phyloP scores from a whole-genome alignment of 2,797 vertebrate species.

The Cuculus canorus region DNA sequence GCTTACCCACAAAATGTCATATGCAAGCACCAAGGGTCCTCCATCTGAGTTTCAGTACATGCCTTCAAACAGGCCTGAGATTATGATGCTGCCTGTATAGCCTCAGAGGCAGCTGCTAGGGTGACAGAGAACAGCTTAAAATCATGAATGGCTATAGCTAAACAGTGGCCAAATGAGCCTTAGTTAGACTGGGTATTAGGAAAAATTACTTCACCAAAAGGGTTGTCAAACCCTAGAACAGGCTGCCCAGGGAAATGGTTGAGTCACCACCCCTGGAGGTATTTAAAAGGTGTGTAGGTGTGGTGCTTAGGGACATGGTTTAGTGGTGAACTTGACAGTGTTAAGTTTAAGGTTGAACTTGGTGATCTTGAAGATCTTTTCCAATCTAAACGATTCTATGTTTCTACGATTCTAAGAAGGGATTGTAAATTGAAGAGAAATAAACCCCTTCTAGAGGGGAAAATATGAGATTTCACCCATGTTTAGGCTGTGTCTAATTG shows the following conservation, averaged over 20 bases:
- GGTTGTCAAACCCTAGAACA: too few species aligned
- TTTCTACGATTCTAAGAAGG: neutral
- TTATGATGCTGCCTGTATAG: neutral
- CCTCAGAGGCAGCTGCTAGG: neutral
- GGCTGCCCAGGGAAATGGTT: too few species aligned
- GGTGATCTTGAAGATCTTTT: too few species aligned
- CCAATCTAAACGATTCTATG: too few species aligned
- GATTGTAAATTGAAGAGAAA: neutral
- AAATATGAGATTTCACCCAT: neutral
- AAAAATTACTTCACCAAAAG: too few species aligned
- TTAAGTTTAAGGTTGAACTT: too few species aligned
- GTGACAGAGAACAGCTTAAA: neutral
- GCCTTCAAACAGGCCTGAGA: neutral
- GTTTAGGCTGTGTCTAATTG: neutral
- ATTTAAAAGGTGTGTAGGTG: too few species aligned
- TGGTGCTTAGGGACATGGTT: too few species aligned
- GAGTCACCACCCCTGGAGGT: too few species aligned
- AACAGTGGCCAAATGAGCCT: neutral
- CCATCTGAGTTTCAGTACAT: neutral
- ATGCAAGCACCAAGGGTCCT: neutral
- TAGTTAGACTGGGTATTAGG: neutral
- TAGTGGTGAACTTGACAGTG: too few species aligned
- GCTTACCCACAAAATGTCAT: neutral
- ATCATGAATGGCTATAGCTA: neutral
- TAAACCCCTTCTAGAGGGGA: neutral